Percentiles rank a stretch among this genome's conserved stretches.
Evolutionary conservation across 2,113 vertebrate species (phyloP).

Genomic region (Crotophaga sulcirostris): DNA sequence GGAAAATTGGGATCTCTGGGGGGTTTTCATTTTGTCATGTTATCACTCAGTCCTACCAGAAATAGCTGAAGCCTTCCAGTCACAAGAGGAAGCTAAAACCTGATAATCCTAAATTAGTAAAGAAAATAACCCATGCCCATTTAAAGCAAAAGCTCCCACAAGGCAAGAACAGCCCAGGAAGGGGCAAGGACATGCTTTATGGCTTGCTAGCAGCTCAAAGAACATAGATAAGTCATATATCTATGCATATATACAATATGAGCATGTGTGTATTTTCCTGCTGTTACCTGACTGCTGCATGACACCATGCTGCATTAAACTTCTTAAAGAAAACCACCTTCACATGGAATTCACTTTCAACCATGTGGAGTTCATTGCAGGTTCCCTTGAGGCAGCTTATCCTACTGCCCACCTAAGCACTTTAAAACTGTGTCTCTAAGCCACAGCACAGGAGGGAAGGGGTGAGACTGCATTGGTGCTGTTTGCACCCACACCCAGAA

Average conservation of each 20-base stretch:
- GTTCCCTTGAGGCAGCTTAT: neutral
- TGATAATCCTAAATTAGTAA: neutral
- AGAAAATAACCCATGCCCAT: neutral
- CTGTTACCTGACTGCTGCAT: neutral
- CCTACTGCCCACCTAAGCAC: accelerated
- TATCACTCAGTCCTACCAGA: neutral
- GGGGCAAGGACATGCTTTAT: neutral
- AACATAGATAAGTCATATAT: neutral
- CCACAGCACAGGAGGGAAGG: neutral
- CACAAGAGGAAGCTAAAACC: neutral
- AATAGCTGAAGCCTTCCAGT: neutral
- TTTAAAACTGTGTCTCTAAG: neutral
- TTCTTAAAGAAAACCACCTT: neutral
- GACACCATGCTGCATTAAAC: neutral
- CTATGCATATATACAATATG: neutral
- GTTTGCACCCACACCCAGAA: neutral
- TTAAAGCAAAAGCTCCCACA: neutral
- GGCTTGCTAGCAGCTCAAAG: neutral
- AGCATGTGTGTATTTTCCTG: neutral
- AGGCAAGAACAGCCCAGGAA: neutral
- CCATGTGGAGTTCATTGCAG: neutral
- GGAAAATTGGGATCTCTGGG: neutral
- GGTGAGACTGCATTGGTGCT: accelerated
- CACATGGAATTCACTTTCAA: neutral
- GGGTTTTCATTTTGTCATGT: neutral